A percentile compares a stretch with the other conserved stretches of the same genome.
These are phyloP conservation scores for Platysternon megacephalum DNA, from an alignment of 2,113 vertebrate genomes.

Conservation along the genomic window DNA sequence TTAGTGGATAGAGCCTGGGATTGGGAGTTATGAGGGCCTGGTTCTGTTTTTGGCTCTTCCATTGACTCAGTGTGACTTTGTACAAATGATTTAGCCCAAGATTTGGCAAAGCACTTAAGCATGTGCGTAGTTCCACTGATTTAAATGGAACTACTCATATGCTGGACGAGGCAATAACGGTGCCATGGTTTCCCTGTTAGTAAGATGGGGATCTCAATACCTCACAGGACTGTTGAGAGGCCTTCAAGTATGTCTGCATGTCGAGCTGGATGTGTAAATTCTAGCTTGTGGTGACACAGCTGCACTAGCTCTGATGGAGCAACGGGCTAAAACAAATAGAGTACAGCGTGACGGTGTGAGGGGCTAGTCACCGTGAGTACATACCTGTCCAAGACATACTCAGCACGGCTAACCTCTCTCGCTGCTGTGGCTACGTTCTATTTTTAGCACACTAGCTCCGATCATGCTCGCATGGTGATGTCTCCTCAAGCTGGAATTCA, in stretches of 20 bases:
- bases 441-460: neutral
- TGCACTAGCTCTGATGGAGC: neutral
- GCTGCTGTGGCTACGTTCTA: neutral
- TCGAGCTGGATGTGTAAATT: neutral
- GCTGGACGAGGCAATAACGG: neutral
- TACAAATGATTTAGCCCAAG: neutral
- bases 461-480: neutral
- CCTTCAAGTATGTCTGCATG: neutral
- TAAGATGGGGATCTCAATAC: neutral
- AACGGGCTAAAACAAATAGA: neutral
- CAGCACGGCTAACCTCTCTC: neutral
- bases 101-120: neutral
- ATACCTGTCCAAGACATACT: neutral
- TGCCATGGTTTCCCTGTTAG: neutral
- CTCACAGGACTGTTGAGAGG: neutral
- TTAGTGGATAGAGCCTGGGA: rapidly evolving
- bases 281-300: neutral
- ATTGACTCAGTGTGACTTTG: neutral
- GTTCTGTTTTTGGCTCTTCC: neutral
- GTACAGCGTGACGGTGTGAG: neutral
- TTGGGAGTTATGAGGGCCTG: neutral
- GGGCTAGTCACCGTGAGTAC: neutral
- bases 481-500: neutral
- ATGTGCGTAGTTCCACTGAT: neutral
- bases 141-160: neutral